Conservation (phyloP, 2,888 invertebrate genomes). For the Azorinus chamasolen region DNA sequence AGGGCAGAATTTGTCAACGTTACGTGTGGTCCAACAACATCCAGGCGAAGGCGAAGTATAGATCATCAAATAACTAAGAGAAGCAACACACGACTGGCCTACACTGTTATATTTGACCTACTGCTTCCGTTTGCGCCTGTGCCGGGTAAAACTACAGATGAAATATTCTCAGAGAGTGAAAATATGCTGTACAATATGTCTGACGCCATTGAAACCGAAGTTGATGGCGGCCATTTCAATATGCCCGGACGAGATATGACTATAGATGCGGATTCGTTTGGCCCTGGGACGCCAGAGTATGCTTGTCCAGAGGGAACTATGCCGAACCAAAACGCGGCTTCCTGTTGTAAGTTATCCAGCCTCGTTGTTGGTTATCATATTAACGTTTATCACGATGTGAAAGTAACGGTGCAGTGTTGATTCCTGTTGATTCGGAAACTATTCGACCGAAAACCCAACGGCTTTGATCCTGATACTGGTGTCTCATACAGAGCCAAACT, state of each 20-base stretch:
- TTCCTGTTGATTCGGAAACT: no score
- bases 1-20: constrained; percentile 47
- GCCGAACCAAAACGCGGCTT: not conserved
- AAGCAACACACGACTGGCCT: no score
- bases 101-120: no score
- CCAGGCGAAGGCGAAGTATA: constrained; percentile 28
- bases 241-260: constrained; percentile 22
- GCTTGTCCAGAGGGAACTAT: constrained; percentile 2
- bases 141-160: no score
- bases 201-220: constrained; percentile 36
- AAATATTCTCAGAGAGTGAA: constrained; percentile 8
- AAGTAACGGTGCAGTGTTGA: no score
- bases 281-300: constrained; percentile 19
- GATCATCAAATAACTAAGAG: no score
- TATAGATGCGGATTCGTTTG: constrained; percentile 40
- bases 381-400: no score
- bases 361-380: no score
- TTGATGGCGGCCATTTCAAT: constrained; percentile 37
- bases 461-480: no score
- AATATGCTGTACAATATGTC: constrained; percentile 31
- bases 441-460: no score
- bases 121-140: no score
- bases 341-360: constrained; percentile 10
- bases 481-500: no score
- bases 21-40: constrained; percentile 44